Evolutionary conservation across 2,113 vertebrate species (phyloP), one percentile per base, ranked within the genome.

Genomic region (Alexandromys fortis): DNA sequence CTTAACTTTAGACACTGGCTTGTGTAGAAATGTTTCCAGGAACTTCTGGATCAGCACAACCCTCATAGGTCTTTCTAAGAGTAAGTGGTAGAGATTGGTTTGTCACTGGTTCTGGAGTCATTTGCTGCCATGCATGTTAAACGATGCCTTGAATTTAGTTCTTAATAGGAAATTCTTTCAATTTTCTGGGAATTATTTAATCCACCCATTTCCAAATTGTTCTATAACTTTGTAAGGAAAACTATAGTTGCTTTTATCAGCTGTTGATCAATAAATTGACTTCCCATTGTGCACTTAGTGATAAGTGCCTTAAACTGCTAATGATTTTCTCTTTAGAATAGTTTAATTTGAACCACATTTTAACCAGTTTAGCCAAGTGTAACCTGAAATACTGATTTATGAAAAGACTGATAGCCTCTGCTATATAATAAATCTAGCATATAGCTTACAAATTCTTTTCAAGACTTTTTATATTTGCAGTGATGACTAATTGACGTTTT

Each of bases 241-340:
- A 95, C 76, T 67, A 4, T 89, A 81, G 49, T 67, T 94, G 76
- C 75, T 91, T 87, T 93, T 24, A 81, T 95, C 68, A 92, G 35
- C 82, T 95, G 7, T 81, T 96, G 79, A 90, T 95, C 3, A 86
- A 2, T 96, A 93, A 93, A 77, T 91, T 73, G 85, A 65, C 38
- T 42, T 85, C 90, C 76, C 45, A 0, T 87, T 91, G 24, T 47
- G 0, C 94, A 26, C 45, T 97, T 94, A 94, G 87, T 82, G 88
- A 96, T 72, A 35, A 93, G 21, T 91, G 68, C 42, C 65, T 94
- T 97, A 94, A 95, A 90, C 76, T 96, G 49, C 72, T 94, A 86
- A 86, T 52, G 65, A 73, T 89, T 97, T 97, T 94, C 65, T 94
- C 21, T 91, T 96, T 96, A 97, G 77, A 96, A 93, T 94, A 97